Conservation (phyloP, 1,140 invertebrate species). For the Cyphomyrmex costatus region DNA sequence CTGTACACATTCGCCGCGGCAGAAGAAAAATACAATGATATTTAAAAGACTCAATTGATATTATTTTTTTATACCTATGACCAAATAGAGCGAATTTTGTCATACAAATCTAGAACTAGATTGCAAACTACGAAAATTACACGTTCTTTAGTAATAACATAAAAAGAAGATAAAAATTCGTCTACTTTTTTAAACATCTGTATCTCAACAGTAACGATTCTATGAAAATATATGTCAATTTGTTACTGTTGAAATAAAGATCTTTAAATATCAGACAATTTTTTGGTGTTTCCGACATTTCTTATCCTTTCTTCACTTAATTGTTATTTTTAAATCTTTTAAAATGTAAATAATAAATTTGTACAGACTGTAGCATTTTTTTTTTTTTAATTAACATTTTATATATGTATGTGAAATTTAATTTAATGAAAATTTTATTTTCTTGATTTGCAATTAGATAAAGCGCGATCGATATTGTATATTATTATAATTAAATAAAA, state of each 20-base stretch:
- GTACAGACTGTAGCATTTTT: background rate
- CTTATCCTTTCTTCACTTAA: background rate
- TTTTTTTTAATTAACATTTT: no score
- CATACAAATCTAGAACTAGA: background rate
- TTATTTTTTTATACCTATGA: conserved; percentile 51
- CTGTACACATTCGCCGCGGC: conserved; percentile 58
- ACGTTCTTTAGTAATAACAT: background rate
- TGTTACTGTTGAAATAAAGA: conserved; percentile 46
- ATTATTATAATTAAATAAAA: background rate
- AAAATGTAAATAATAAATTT: background rate
- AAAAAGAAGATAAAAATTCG: background rate
- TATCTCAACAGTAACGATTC: conserved; percentile 29
- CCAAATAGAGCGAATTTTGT: background rate
- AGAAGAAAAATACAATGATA: conserved; percentile 58
- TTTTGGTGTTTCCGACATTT: background rate
- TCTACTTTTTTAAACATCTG: conserved; percentile 39
- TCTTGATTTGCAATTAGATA: background rate
- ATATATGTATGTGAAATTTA: background rate
- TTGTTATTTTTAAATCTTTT: background rate
- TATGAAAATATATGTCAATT: background rate
- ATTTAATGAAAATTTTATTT: background rate
- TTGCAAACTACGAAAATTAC: conserved; percentile 2
- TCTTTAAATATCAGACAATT: conserved; percentile 12
- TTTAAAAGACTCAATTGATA: conserved; percentile 44
- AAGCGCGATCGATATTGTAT: background rate